A percentile compares a stretch with the other conserved stretches of the same genome.
Evolutionary conservation across 1,140 invertebrate genomes (phyloP).

Genomic region (Ceratosolen fusciceps): DNA sequence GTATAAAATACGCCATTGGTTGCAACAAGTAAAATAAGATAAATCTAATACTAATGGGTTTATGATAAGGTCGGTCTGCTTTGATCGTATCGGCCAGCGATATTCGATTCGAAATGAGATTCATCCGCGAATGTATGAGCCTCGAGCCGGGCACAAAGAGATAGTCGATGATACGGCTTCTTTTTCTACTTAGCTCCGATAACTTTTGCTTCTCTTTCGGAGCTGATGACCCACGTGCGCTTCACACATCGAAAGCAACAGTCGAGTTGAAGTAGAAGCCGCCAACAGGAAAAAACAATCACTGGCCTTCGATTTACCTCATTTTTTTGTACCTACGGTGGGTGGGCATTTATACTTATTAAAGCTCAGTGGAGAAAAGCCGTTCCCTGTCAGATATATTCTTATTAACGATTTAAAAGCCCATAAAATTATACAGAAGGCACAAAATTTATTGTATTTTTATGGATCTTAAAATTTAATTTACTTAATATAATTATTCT

Average conservation of each 20-base stretch:
- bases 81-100: constrained; percentile 2
- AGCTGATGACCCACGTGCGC: not conserved
- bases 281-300: not conserved
- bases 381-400: not conserved
- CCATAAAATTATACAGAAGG: not conserved
- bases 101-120: constrained; percentile 26
- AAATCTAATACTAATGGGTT: constrained; percentile 8
- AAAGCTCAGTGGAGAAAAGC: not conserved
- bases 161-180: constrained; percentile 21
- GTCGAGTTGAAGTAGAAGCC: constrained; percentile 29
- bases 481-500: too few species aligned
- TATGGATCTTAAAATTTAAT: not conserved
- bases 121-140: constrained; percentile 15
- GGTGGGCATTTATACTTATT: constrained; percentile 17
- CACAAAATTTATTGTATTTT: constrained; percentile 3
- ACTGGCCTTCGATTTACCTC: not conserved
- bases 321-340: too few species aligned
- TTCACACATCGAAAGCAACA: not conserved
- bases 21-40: not conserved
- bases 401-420: not conserved
- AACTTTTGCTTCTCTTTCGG: constrained; percentile 13
- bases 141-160: not conserved
- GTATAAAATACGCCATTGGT: constrained; percentile 5
- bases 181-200: constrained; percentile 4
- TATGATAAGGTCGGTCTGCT: constrained; percentile 30